Percentiles rank a stretch among this genome's conserved stretches.
phyloP scores from a whole-genome alignment of 2,888 invertebrate species.

The Yponomeuta plumbellus region DNA sequence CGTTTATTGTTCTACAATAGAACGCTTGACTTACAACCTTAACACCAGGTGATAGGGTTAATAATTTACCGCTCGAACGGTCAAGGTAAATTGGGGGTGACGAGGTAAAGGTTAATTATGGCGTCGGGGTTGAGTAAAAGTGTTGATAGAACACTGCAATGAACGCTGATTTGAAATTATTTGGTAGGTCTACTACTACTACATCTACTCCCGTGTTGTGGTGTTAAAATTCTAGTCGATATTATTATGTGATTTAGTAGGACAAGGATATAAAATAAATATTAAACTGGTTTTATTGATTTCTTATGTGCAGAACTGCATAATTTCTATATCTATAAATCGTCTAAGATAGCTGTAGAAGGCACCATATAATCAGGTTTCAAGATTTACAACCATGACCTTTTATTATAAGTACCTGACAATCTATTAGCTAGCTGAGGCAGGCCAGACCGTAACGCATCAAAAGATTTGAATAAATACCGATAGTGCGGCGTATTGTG shows the following conservation, averaged over 20 bases:
- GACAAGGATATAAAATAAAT: not conserved
- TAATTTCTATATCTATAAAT: not conserved
- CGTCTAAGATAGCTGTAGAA: not conserved
- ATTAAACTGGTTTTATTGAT: not conserved
- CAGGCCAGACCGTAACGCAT: not conserved
- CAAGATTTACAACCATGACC: not conserved
- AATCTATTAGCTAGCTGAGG: not conserved
- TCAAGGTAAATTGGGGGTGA: slow-evolving; percentile 17
- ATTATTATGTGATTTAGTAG: not conserved
- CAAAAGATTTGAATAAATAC: not conserved
- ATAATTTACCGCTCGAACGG: not conserved
- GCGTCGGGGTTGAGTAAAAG: slow-evolving; percentile 10
- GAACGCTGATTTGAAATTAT: not conserved
- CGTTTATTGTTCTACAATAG: slow-evolving; percentile 14
- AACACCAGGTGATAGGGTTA: slow-evolving; percentile 3
- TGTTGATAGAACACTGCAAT: slow-evolving; percentile 16
- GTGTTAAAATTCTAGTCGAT: not conserved
- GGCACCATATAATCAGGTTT: not conserved
- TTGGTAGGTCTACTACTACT: too few species aligned
- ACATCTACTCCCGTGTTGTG: too few species aligned
- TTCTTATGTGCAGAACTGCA: not conserved
- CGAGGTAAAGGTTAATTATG: slow-evolving; percentile 17
- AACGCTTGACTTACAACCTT: slow-evolving; percentile 2
- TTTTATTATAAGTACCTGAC: not conserved
- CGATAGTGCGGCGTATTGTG: not conserved